Evolutionary conservation across 2,113 vertebrate genomes (phyloP).

Genomic region (Eubucco bourcierii): DNA sequence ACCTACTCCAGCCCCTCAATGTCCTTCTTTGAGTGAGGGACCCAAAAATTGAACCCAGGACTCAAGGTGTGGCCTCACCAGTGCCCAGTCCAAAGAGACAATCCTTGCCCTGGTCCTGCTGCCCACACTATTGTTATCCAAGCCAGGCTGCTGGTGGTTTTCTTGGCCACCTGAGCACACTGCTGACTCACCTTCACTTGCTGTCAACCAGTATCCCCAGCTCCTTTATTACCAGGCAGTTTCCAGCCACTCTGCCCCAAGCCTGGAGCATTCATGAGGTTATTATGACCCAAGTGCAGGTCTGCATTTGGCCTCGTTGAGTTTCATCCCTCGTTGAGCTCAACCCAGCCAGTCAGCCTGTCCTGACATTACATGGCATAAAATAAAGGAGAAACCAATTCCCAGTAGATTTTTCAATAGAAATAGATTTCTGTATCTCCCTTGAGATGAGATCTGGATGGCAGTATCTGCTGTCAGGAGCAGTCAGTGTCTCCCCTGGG

Average conservation of each 20-base stretch:
- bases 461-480: background rate
- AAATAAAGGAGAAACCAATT: background rate
- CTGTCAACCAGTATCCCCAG: background rate
- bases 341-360: no score
- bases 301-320: no score
- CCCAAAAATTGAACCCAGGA: background rate
- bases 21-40: background rate
- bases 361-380: no score
- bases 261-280: background rate
- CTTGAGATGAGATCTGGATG: background rate
- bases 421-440: fast-evolving
- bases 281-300: background rate
- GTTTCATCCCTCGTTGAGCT: no score
- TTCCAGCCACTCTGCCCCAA: background rate
- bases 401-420: background rate
- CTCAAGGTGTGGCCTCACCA: background rate
- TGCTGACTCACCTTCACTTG: background rate
- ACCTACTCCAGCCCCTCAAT: no score
- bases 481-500: background rate
- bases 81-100: background rate
- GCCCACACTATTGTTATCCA: background rate
- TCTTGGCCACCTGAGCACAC: background rate
- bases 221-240: no score
- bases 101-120: background rate
- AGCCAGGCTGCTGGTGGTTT: background rate